Base-by-base conservation (phyloP, 2,888 invertebrate genomes). In the Thereva nobilitata region DNA sequence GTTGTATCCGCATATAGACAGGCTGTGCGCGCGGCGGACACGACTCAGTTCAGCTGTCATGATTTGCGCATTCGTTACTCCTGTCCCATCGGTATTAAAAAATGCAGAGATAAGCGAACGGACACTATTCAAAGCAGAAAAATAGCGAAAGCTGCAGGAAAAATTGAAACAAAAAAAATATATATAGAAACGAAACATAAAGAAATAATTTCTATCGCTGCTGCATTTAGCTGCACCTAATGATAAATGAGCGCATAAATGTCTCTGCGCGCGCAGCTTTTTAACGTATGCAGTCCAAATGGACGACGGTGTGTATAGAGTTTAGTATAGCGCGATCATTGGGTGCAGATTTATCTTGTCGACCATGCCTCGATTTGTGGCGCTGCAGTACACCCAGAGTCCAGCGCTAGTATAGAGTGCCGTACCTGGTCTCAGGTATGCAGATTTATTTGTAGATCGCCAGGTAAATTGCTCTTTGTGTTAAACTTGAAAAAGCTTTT, bases 381-480 rank as follows among this genome's bases (percentile, higher is more conserved):
- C n/a, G 37, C 40, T 54, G 35, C 37, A n/a, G 40, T 9, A 5
- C 7, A n/a, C 34, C 34, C 38, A 9, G 5, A n/a, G 47, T 47
- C 7, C 47, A 47, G 5, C 12, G 47, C 47, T 9, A 12, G 12
- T 47, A 4, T 47, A 47, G n/a, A 8, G 47, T 47, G 49, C 44
- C 38, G 34, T 4, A 34, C 35, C 12, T 35, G 23, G 23, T 1
- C 23, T 23, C 23, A 23, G 23, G 49, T 55, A 41, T 55, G 40
- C 55, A 55, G 55, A 55, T 38, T 55, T 55, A 23, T 41, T 10
- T 34, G 23, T 40, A 55, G n/a, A 41, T 23, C 55, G 55, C 38
- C 44, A n/a, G 55, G 38, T 42, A 55, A 55, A 55, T 55, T 55
- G 42, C 55, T 55, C 41, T 55, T 55, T 55, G 55, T 41, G 55